Percentiles rank a stretch among this genome's conserved stretches.
These are phyloP conservation scores for Carassius auratus DNA, from an alignment of 2,113 vertebrate species.

Conservation along the genomic window DNA sequence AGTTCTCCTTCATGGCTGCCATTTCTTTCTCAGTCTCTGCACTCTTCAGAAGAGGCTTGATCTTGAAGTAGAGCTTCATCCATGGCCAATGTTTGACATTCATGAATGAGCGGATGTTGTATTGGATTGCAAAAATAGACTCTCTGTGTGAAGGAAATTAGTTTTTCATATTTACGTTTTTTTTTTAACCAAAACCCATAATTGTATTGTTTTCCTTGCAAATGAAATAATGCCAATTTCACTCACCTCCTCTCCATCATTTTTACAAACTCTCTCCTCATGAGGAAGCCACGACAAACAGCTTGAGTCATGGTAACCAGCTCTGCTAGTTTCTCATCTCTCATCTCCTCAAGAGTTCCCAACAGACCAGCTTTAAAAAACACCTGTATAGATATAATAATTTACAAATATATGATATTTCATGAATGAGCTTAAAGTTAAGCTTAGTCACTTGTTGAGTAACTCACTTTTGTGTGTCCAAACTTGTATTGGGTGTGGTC, in stretches of 20 bases:
- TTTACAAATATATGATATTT: too few species aligned
- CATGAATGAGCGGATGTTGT: conserved; percentile 57
- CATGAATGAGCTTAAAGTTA: too few species aligned
- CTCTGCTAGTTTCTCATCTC: conserved; percentile 82
- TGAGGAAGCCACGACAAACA: conserved; percentile 77
- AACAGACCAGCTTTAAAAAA: conserved; percentile 89
- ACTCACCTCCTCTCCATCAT: conserved; percentile 79
- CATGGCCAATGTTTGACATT: conserved; percentile 60
- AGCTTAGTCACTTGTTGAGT: too few species aligned
- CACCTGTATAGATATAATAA: conserved; percentile 67
- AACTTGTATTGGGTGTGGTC: conserved; percentile 61
- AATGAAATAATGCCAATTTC: too few species aligned
- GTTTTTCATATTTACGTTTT: too few species aligned
- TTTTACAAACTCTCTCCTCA: conserved; percentile 76
- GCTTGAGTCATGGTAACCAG: conserved; percentile 85
- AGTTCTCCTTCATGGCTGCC: conserved; percentile 53
- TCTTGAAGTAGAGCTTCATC: conserved; percentile 61
- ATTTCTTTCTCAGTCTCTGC: conserved; percentile 60
- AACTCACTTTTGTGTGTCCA: conserved; percentile 62
- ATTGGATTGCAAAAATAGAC: conserved; percentile 28
- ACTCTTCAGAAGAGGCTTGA: conserved; percentile 60
- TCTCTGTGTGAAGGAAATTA: too few species aligned
- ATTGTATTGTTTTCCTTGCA: too few species aligned
- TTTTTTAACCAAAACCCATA: too few species aligned
- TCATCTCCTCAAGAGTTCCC: conserved; percentile 85